Conservation (phyloP, 2,113 vertebrate species). For the Lepisosteus oculatus region DNA sequence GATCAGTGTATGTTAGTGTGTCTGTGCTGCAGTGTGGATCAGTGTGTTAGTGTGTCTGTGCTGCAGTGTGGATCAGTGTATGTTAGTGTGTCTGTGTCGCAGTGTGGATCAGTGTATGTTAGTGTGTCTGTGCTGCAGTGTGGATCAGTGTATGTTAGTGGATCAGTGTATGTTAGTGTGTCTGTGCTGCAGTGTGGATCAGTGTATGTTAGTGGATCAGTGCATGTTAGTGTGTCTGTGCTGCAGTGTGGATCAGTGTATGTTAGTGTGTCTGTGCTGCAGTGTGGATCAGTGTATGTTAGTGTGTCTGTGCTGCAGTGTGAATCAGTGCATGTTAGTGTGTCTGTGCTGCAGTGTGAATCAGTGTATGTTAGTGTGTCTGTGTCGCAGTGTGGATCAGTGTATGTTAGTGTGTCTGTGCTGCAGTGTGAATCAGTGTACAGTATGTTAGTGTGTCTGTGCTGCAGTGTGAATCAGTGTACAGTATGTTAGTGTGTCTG, state of each 20-base stretch:
- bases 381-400: conserved; percentile 16
- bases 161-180: not conserved
- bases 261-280: too few relatives aligned
- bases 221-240: too few relatives aligned
- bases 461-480: too few relatives aligned
- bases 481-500: too few relatives aligned
- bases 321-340: too few relatives aligned
- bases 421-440: not conserved
- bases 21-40: not conserved
- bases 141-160: not conserved
- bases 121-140: not conserved
- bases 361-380: too few relatives aligned
- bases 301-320: too few relatives aligned
- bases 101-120: conserved; percentile 56
- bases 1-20: not conserved
- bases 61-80: not conserved
- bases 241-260: too few relatives aligned
- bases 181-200: not conserved
- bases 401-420: not conserved
- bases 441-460: too few relatives aligned
- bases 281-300: too few relatives aligned
- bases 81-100: conserved; percentile 20
- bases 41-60: not conserved
- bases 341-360: too few relatives aligned
- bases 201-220: too few relatives aligned